A percentile compares a stretch with the other conserved stretches of the same genome.
Evolutionary conservation across 2,797 vertebrate species (phyloP).

Genomic region (Zenarchopterus dispar): DNA sequence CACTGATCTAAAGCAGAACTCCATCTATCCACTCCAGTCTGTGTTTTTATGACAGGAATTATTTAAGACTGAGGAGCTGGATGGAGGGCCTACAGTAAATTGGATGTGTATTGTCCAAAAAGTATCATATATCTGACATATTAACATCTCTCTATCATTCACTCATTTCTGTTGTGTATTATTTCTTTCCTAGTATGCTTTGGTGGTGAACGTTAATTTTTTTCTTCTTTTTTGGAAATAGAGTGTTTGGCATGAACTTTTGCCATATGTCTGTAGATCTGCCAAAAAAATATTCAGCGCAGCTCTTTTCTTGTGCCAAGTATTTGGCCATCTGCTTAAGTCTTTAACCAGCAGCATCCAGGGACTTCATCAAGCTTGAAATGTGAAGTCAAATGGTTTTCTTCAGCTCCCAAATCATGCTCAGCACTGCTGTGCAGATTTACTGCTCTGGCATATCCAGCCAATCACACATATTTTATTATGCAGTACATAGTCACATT

Average conservation of each 20-base stretch:
- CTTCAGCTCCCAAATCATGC: constrained; percentile 73
- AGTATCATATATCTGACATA: constrained; percentile 50
- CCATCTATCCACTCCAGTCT: constrained; percentile 61
- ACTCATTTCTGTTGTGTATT: constrained; percentile 58
- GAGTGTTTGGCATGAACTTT: constrained; percentile 82
- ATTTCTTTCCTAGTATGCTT: constrained; percentile 59
- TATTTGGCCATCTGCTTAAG: constrained; percentile 85
- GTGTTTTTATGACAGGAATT: constrained; percentile 69
- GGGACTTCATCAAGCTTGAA: constrained; percentile 82
- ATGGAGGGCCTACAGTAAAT: constrained; percentile 52
- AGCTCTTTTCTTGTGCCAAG: constrained; percentile 81
- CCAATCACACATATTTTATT: constrained; percentile 69
- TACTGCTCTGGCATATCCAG: constrained; percentile 69
- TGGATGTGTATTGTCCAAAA: constrained; percentile 61
- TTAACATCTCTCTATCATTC: constrained; percentile 53
- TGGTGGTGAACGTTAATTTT: constrained; percentile 40
- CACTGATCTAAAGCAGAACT: constrained; percentile 74
- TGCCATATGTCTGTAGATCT: constrained; percentile 80
- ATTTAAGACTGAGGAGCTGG: constrained; percentile 62
- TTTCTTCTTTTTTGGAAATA: constrained; percentile 66
- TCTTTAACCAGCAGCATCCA: constrained; percentile 79
- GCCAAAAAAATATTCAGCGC: constrained; percentile 82
- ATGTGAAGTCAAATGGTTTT: constrained; percentile 81
- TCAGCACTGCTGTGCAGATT: constrained; percentile 69
- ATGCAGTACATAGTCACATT: constrained; percentile 64